These are phyloP conservation scores for Sphyrna mokarran DNA, from an alignment of 2,113 vertebrate species.

Conservation along the genomic window DNA sequence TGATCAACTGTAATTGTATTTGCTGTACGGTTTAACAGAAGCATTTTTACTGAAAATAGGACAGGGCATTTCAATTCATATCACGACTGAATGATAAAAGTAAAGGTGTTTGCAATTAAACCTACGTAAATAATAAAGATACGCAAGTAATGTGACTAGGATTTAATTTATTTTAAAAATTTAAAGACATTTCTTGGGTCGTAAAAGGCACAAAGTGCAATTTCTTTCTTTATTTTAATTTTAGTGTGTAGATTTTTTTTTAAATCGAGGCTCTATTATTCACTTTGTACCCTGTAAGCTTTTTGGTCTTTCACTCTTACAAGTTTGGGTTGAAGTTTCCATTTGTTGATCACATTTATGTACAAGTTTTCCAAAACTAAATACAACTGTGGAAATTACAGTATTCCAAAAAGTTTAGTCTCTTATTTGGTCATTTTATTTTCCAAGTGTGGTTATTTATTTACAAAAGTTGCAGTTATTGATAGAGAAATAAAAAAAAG, in stretches of 20 bases:
- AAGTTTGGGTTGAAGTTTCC: not conserved
- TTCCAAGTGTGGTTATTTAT: not conserved
- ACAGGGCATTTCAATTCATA: too few species aligned
- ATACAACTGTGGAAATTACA: not conserved
- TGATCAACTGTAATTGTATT: too few species aligned
- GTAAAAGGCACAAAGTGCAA: too few species aligned
- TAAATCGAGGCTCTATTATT: not conserved
- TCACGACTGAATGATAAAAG: too few species aligned
- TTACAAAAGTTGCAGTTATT: not conserved
- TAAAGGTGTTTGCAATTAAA: too few species aligned
- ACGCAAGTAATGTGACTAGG: too few species aligned
- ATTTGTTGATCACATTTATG: not conserved
- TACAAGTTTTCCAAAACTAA: not conserved
- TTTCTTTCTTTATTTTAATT: not conserved
- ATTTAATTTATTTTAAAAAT: too few species aligned
- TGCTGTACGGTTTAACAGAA: too few species aligned
- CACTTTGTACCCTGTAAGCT: not conserved
- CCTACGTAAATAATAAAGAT: too few species aligned
- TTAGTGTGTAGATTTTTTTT: not conserved
- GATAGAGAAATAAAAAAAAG: not conserved
- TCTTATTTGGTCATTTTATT: not conserved
- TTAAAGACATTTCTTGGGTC: too few species aligned
- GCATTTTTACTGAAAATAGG: too few species aligned
- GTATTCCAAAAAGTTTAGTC: not conserved
- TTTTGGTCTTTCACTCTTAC: not conserved